Base-by-base conservation (phyloP, 2,797 vertebrate species). In the Peromyscus nudipes region DNA sequence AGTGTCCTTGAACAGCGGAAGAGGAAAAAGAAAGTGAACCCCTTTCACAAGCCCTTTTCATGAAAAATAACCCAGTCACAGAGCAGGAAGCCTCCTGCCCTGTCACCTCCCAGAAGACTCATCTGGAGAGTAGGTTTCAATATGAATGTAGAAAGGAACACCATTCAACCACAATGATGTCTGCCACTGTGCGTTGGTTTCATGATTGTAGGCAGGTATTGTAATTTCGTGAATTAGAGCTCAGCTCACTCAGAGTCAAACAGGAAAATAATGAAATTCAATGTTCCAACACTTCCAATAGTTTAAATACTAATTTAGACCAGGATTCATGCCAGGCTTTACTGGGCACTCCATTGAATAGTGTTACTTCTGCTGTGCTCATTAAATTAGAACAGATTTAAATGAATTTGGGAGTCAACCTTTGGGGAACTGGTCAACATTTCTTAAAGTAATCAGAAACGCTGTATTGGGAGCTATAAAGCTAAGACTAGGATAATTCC, bases 371-470 rank as follows among this genome's bases (percentile, higher is more conserved):
- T 77, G 52, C 64, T 31, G 4, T 55, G 71, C 21, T 91, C 77
- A n/a, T 34, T 87, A 37, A 64, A 55, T 87, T 82, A 79, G 67
- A 55, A 19, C 7, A 83, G 64, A 96, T 76, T 92, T 84, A 60
- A 92, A 84, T 37, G n/a, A 85, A 89, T 37, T 82, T 46, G 19
- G 27, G 55, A 16, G 57, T 86, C 88, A 77, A 16, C 62, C 40
- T 60, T 86, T 86, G 40, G n/a, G 40, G 13, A 91, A 67, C 62
- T 96, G 89, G 37, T 91, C 62, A 86, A 69, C 29, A 71, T n/a
- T 62, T 76, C 27, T 91, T 84, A 6, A 96, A 77, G 65, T 67
- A 93, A 77, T 52, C 55, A 85, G 55, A 89, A 92, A 89, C 21
- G 31, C 14, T 4, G 6, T 25, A 40, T 69, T 0, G 1, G n/a